Base-by-base conservation (phyloP, 2,797 vertebrate genomes). In the Pseudopleuronectes americanus region DNA sequence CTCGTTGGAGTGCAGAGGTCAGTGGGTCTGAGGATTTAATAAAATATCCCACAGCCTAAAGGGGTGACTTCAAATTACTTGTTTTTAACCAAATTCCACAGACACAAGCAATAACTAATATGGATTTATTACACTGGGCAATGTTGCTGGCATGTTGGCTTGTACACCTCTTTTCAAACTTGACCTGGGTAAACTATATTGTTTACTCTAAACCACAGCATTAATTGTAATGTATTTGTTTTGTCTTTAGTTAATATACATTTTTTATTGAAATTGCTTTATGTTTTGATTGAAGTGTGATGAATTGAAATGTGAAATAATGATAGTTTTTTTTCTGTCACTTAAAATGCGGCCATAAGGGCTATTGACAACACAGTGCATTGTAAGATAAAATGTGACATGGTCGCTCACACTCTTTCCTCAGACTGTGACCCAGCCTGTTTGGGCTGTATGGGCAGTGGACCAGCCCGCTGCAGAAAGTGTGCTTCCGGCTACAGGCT, bases 1-100 rank as follows among this genome's bases (percentile, higher is more conserved):
- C 5, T 96, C 97, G 66, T 98, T 96, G 0, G 92, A 96, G 71
- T 99, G 97, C 90, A 94, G 93, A 95, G 96, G 97, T 98, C 62
- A 93, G 95, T 70, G 24, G 19, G 22, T 21, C 3, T 41, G 13
- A 53, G 24, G 21, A 13, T 23, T 57, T 36, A 0, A 31, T 28
- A 8, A 6, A 38, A 12, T 22, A 12, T 23, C 4, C 51, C 51
- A 24, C 23, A 52, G 22, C 51, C 23, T 24, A 24, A 14, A 8
- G 22, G 13, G 2, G 12, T 52, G 22, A 12, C 1, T 52, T 24
- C 47, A n/a, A 22, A 51, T 51, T 52, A 4, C 23, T 24, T 52
- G 22, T 52, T 14, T 51, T 23, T 2, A n/a, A 9, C 41, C 14
- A 43, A 43, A 43, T 17, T 43, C 16, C 16, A 43, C 41, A 43